Percentiles rank a stretch among this genome's conserved stretches.
Conservation (phyloP, 1,140 invertebrate genomes). For the Cotesia glomerata region DNA sequence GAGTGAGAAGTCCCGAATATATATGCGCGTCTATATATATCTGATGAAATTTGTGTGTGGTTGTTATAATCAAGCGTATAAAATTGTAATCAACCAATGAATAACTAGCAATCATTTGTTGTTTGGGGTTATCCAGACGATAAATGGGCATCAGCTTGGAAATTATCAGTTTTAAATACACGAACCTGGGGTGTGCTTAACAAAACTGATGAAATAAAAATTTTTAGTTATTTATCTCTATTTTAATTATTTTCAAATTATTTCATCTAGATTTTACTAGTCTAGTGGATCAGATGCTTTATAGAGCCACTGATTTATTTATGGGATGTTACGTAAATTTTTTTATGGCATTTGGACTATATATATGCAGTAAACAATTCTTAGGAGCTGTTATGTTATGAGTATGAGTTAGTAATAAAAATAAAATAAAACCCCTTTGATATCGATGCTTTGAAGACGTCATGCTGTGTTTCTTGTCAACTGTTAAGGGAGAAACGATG, state of each 20-base stretch:
- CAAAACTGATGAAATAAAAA: constrained; percentile 1
- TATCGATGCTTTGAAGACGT: neutral
- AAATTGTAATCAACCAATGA: constrained; percentile 38
- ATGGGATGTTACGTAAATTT: neutral
- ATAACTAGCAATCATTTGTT: constrained; percentile 35
- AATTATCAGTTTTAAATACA: constrained; percentile 1
- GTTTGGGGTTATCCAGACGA: constrained; percentile 30
- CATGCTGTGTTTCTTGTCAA: neutral
- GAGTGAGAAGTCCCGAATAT: neutral
- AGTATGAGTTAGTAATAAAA: neutral
- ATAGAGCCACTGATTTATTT: neutral
- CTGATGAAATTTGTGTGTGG: neutral
- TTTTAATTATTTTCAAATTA: neutral
- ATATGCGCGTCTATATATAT: neutral
- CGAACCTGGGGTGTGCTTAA: neutral
- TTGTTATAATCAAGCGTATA: constrained; percentile 25
- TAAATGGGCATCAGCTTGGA: constrained; percentile 32
- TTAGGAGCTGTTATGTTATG: neutral
- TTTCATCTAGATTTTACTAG: neutral
- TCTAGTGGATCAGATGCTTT: neutral
- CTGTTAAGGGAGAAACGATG: neutral
- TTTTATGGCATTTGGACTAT: neutral
- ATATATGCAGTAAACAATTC: neutral
- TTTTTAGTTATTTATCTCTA: neutral
- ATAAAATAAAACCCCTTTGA: constrained; percentile 16